Percentiles rank a stretch among this genome's conserved stretches.
Conservation (phyloP, 2,797 vertebrate species). For the Chelon auratus region DNA sequence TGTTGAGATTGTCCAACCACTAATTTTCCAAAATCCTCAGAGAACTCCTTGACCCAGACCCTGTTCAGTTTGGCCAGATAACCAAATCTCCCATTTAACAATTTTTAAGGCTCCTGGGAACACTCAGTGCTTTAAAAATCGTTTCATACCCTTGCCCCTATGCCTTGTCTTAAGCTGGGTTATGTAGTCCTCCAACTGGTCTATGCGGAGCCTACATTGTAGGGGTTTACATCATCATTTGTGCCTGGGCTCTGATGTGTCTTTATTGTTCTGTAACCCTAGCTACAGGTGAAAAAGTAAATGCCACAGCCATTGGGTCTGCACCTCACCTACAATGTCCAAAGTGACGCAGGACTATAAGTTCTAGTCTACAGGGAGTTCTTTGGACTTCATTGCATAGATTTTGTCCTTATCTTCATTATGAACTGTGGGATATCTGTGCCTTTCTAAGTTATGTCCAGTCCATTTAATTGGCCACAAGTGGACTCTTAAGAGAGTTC, state of each 20-base stretch:
- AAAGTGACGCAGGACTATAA: no score
- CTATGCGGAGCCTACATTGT: no score
- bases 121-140: neutral
- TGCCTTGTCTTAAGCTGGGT: no score
- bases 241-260: no score
- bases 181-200: no score
- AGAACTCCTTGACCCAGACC: neutral
- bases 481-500: neutral
- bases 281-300: no score
- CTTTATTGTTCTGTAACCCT: no score
- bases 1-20: neutral
- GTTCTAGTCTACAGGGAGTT: neutral
- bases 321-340: neutral
- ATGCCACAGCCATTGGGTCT: neutral
- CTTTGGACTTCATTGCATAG: neutral
- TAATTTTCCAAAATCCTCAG: neutral
- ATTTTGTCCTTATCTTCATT: neutral
- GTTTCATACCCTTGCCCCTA: neutral
- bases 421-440: neutral
- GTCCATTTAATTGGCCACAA: neutral
- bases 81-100: neutral
- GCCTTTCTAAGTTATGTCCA: neutral
- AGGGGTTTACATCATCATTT: no score
- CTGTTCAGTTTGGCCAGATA: neutral
- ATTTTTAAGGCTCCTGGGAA: conserved; percentile 2